A percentile compares a stretch with the other conserved stretches of the same genome.
phyloP scores from a whole-genome alignment of 2,888 invertebrate genomes.

The Epicampocera succincta region DNA sequence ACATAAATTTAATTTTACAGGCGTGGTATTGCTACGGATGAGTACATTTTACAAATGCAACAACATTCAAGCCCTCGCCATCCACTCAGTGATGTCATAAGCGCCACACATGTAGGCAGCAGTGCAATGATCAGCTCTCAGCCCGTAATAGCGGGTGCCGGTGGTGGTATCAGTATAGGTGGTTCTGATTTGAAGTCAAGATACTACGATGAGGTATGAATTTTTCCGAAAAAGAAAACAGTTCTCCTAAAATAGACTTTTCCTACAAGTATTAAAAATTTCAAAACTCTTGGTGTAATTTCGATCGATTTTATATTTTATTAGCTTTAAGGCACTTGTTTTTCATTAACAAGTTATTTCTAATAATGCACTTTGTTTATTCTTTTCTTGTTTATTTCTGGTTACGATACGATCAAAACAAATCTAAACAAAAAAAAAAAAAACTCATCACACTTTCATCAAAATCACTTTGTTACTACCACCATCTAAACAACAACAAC shows the following conservation, averaged over 20 bases:
- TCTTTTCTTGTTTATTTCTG: slow-evolving; percentile 68
- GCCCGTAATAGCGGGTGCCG: slow-evolving; percentile 75
- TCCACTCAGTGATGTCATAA: slow-evolving; percentile 80
- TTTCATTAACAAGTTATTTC: slow-evolving; percentile 53
- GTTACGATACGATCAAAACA: slow-evolving; percentile 49
- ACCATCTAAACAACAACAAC: slow-evolving; percentile 25
- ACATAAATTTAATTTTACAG: slow-evolving; percentile 78
- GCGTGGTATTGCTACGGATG: slow-evolving; percentile 87
- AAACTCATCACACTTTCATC: slow-evolving; percentile 49
- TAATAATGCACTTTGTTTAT: slow-evolving; percentile 71
- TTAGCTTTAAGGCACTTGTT: slow-evolving; percentile 63
- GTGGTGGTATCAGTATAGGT: slow-evolving; percentile 78
- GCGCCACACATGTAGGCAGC: slow-evolving; percentile 77
- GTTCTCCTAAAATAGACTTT: background rate
- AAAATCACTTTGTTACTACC: slow-evolving; percentile 33
- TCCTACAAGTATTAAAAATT: slow-evolving; percentile 32
- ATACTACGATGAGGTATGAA: slow-evolving; percentile 80
- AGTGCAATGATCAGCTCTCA: slow-evolving; percentile 76
- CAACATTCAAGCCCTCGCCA: slow-evolving; percentile 79
- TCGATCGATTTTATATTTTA: slow-evolving; percentile 45
- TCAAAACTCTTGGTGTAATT: slow-evolving; percentile 67
- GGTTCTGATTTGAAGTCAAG: slow-evolving; percentile 83
- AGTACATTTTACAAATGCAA: slow-evolving; percentile 85
- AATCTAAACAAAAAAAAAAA: slow-evolving; percentile 32
- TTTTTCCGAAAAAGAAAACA: slow-evolving; percentile 8